Evolutionary conservation across 2,888 invertebrate species (phyloP), one percentile per base, ranked within the genome.

Genomic region (Apoda limacodes): DNA sequence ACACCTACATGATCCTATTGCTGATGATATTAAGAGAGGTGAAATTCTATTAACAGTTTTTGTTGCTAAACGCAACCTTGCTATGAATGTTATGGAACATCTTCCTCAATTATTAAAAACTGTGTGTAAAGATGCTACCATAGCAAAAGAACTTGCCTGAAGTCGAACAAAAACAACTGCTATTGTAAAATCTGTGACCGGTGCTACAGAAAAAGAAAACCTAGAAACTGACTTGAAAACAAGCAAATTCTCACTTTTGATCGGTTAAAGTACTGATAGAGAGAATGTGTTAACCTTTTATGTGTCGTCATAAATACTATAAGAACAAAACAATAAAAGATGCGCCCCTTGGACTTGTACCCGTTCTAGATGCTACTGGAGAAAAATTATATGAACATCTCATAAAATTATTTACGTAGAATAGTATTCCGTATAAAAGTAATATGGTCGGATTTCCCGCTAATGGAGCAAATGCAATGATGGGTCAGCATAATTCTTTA

Each of bases 371-470:
- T 30, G 41, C 36, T 26, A 31, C 43, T 24, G 45, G 43, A 14
- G 39, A 28, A 36, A 34, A 32, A 5, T 34, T 42, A 14, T 24
- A 46, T 38, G 20, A 22, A 2, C 33, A 37, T 42, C 35, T 28
- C 5, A 11, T 32, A 17, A 28, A 38, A 37, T 41, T 37, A 37
- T 47, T 42, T 40, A 4, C n/a, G 22, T 32, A 41, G 12, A 37
- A 43, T 31, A 24, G 37, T 24, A 43, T 43, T 28, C 39, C 41
- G 17, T 41, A 42, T 34, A 45, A 43, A 37, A 5, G n/a, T 28
- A 45, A 43, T 17, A 35, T 43, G 37, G 13, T 37, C 23, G 40
- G 40, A 5, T 42, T 39, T 39, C 41, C 42, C n/a, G 26, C 45
- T 30, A 29, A 34, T 13, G 34, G 34, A 3, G 22, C 33, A 3